Conservation (phyloP, 2,113 vertebrate species). For the Holacanthus passer region DNA sequence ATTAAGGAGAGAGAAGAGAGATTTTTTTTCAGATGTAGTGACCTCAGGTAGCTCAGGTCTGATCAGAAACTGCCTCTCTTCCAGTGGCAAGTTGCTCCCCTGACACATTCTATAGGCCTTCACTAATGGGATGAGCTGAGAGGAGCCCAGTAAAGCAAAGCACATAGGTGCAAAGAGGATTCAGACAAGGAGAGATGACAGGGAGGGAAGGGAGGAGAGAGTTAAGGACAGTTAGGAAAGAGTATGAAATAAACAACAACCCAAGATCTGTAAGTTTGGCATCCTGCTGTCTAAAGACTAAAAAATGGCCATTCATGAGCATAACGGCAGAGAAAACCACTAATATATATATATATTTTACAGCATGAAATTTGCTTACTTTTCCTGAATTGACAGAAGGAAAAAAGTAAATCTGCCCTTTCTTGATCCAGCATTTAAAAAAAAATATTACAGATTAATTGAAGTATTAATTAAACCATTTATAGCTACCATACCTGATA, state of each 20-base stretch:
- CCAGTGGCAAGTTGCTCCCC: not conserved
- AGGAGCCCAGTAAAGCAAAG: slow-evolving; percentile 16
- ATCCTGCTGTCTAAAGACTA: not conserved
- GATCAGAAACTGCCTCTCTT: slow-evolving; percentile 27
- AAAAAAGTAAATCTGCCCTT: too few species aligned
- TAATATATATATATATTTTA: not conserved
- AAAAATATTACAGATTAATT: not conserved
- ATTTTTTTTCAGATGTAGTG: slow-evolving; percentile 7
- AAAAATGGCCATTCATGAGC: not conserved
- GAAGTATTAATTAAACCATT: not conserved
- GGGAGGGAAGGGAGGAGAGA: slow-evolving; percentile 9
- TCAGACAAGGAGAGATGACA: slow-evolving; percentile 7
- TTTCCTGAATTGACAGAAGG: not conserved
- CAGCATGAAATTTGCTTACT: not conserved
- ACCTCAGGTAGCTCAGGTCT: slow-evolving; percentile 11
- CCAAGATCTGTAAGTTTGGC: not conserved
- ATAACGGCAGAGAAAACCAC: too few species aligned
- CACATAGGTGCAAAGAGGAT: slow-evolving; percentile 1
- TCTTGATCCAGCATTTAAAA: not conserved
- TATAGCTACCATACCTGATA: too few species aligned
- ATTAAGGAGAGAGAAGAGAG: slow-evolving; percentile 6
- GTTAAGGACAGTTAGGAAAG: slow-evolving; percentile 1
- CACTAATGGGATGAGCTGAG: slow-evolving; percentile 41
- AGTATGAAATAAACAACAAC: slow-evolving; percentile 18
- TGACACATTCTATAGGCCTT: slow-evolving; percentile 23